Base-by-base conservation (phyloP, 2,888 invertebrate genomes). In the Melanotus villosus region DNA sequence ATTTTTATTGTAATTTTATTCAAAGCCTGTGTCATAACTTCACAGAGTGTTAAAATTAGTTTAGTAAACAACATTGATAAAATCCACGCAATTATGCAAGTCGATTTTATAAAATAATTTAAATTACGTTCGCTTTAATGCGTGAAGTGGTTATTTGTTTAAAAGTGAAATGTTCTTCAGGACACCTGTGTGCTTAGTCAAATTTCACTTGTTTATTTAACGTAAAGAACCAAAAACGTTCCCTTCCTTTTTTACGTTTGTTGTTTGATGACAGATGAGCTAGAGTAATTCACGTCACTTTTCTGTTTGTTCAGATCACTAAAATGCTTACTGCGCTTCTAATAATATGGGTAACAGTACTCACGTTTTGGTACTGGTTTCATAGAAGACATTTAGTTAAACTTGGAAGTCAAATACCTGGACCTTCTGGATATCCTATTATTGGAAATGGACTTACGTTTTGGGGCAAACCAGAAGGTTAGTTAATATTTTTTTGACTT, bases 381-480 rank as follows among this genome's bases (percentile, higher is more conserved):
- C 57, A 66, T 7, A 30, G 65, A 66, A 57, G 63, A 14, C 65
- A 62, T 26, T 32, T 66, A 23, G 60, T 68, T 32, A 70, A 63
- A 36, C 65, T 64, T 14, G 68, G 47, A 1, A 65, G 65, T 43
- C 71, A 60, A 57, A 73, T 75, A 36, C 75, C 75, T 9, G 75
- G 75, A 32, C 75, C 75, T 1, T 6, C 56, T 3, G 70, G 71
- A 19, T 73, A 74, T 38, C 75, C 75, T 7, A 45, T 75, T 12
- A 68, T 75, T 38, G 75, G 75, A 26, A 75, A 75, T 56, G 73
- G 64, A 9, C 58, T 74, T 12, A 65, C 60, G 16, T 70, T 75
- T 65, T 70, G 66, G 71, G 75, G 74, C 6, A 75, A 70, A 68
- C 71, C 75, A 21, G 73, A 73, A 66, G 65, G 75, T 75, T 56